These are phyloP conservation scores for Chloromyia formosa DNA, from an alignment of 2,888 invertebrate genomes.

Conservation along the genomic window DNA sequence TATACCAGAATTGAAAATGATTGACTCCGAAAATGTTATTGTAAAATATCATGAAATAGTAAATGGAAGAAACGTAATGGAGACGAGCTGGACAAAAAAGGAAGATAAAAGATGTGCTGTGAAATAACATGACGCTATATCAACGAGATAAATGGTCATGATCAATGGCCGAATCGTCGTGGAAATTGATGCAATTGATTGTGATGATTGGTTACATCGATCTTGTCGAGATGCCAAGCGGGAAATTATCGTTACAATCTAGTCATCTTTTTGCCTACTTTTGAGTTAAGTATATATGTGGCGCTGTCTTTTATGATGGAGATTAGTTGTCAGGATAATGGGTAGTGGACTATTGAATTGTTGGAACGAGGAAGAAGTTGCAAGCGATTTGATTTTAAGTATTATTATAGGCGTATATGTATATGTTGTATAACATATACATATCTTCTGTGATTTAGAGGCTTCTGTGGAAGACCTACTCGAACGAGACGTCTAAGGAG, in stretches of 20 bases:
- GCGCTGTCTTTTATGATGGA: too few relatives aligned
- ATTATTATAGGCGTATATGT: too few relatives aligned
- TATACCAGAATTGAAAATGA: slow-evolving; percentile 12
- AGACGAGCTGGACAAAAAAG: too few relatives aligned
- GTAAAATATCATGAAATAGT: slow-evolving; percentile 19
- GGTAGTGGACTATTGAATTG: too few relatives aligned
- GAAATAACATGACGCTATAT: slow-evolving; percentile 6
- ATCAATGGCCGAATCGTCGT: slow-evolving; percentile 33
- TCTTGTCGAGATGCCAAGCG: not conserved
- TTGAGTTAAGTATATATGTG: not conserved
- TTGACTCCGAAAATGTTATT: slow-evolving; percentile 20
- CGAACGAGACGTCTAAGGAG: too few relatives aligned
- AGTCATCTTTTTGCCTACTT: not conserved
- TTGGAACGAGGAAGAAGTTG: too few relatives aligned
- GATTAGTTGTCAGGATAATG: too few relatives aligned
- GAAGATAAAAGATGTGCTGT: slow-evolving; percentile 9
- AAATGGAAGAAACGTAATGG: slow-evolving; percentile 14
- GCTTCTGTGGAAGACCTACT: too few relatives aligned
- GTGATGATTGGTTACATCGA: slow-evolving; percentile 25
- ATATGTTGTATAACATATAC: too few relatives aligned
- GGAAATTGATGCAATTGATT: slow-evolving; percentile 40
- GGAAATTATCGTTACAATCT: not conserved
- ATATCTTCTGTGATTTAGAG: too few relatives aligned
- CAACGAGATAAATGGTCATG: slow-evolving; percentile 38
- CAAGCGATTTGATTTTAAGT: too few relatives aligned